phyloP scores from a whole-genome alignment of 1,140 invertebrate species.

The Drosophila littoralis region DNA sequence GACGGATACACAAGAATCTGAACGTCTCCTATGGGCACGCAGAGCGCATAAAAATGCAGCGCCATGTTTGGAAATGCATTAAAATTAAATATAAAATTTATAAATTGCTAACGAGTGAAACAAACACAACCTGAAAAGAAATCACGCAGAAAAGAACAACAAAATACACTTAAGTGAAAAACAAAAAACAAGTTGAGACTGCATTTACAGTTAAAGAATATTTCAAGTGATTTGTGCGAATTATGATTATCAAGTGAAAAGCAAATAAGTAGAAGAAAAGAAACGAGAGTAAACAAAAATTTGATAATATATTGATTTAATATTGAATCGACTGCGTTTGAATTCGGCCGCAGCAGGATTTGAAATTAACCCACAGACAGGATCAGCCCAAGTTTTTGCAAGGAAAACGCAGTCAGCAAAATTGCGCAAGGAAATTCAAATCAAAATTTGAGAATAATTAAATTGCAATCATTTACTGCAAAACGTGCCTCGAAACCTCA shows the following conservation, averaged over 20 bases:
- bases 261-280: constrained; percentile 1
- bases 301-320: constrained; percentile 14
- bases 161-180: constrained; percentile 14
- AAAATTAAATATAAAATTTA: constrained; percentile 82
- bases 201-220: constrained; percentile 11
- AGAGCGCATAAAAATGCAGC: constrained; percentile 78
- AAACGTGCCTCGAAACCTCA: constrained; percentile 63
- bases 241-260: constrained; percentile 61
- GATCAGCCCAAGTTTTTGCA: constrained; percentile 1
- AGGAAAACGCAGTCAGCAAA: constrained; percentile 57
- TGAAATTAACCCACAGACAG: constrained; percentile 6
- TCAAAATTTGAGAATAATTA: constrained; percentile 61
- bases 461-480: constrained; percentile 42
- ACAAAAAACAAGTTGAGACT: constrained; percentile 24
- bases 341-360: constrained; percentile 18
- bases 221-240: constrained; percentile 54
- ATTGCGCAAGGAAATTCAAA: constrained; percentile 57
- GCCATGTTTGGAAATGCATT: constrained; percentile 81
- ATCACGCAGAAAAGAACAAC: constrained; percentile 12
- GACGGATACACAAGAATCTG: constrained; percentile 19
- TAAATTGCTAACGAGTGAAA: constrained; percentile 78
- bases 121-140: constrained; percentile 79
- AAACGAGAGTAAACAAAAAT: background rate
- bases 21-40: constrained; percentile 61
- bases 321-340: constrained; percentile 44